These are phyloP conservation scores for Diprion similis DNA, from an alignment of 1,140 invertebrate genomes.

Conservation along the genomic window DNA sequence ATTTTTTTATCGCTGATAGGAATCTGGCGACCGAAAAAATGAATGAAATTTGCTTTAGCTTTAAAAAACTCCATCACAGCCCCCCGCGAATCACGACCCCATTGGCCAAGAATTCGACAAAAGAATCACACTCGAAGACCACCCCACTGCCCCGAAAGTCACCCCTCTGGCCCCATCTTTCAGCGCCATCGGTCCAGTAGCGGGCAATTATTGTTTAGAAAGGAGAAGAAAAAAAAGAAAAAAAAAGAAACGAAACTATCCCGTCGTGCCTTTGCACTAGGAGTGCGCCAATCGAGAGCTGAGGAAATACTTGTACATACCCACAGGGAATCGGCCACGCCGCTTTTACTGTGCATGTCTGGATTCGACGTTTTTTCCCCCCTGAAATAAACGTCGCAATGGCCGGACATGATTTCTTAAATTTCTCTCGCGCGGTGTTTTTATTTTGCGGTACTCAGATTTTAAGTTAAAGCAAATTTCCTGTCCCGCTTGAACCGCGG, in stretches of 20 bases:
- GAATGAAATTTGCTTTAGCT: too few relatives aligned
- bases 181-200: not conserved
- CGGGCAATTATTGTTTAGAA: not conserved
- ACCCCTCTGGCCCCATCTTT: not conserved
- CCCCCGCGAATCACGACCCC: not conserved
- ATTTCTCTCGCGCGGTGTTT: constrained; percentile 9
- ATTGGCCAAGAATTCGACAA: not conserved
- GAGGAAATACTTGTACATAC: not conserved
- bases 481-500: constrained; percentile 31
- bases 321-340: constrained; percentile 10
- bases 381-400: constrained; percentile 30
- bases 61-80: not conserved
- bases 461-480: constrained; percentile 52
- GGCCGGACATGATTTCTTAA: constrained; percentile 39
- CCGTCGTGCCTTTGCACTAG: not conserved
- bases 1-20: too few relatives aligned
- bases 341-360: constrained; percentile 7
- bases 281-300: constrained; percentile 9
- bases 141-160: not conserved
- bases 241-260: not conserved
- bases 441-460: constrained; percentile 20
- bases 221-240: not conserved
- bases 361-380: constrained; percentile 28
- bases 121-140: not conserved
- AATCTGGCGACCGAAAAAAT: not conserved